Evolutionary conservation across 2,888 invertebrate genomes (phyloP), one percentile per base, ranked within the genome.

Genomic region (Xestobium rufovillosum): DNA sequence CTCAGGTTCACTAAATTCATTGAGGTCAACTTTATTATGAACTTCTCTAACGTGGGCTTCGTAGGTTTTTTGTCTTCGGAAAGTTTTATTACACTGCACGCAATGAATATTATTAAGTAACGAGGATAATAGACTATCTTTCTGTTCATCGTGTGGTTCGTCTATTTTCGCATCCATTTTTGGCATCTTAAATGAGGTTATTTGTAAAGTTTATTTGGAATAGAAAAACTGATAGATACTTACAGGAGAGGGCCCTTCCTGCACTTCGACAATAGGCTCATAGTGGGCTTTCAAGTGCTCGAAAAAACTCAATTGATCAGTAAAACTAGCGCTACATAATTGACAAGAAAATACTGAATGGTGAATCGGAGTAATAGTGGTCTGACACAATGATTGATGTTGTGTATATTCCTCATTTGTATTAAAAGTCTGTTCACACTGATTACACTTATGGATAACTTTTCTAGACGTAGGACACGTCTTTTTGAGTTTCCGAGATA

Each of bases 1-100:
- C 60, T 88, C 88, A 0, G 86, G 80, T 52, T 87, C 88, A 48
- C 85, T 86, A 60, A 88, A 88, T 61, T 88, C 88, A 44, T 77
- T 77, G 55, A 80, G 74, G 38, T 63, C 61, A 17, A 61, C 58
- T 49, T 67, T 68, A 16, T 60, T 66, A 53, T 79, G 78, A 1
- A 66, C 69, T 27, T 76, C 74, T 43, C 73, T 70, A 46, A 77
- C 66, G 52, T 80, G 80, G 1, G 70, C 66, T 42, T 80, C 78
- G 44, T 71, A 75, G 2, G 75, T 73, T 53, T 75, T 78, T 56
- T 78, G 76, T 34, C 77, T 72, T 39, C 75, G 66, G 51, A 80
- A 80, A 3, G 71, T 67, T 56, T 75, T 76, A 47, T 71, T 66
- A 43, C 67, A 67, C 29, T 62, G 60, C 3, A 62, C 53, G 43